Conservation (phyloP, 2,797 vertebrate genomes). For the Poeciliopsis paucimaculata region DNA sequence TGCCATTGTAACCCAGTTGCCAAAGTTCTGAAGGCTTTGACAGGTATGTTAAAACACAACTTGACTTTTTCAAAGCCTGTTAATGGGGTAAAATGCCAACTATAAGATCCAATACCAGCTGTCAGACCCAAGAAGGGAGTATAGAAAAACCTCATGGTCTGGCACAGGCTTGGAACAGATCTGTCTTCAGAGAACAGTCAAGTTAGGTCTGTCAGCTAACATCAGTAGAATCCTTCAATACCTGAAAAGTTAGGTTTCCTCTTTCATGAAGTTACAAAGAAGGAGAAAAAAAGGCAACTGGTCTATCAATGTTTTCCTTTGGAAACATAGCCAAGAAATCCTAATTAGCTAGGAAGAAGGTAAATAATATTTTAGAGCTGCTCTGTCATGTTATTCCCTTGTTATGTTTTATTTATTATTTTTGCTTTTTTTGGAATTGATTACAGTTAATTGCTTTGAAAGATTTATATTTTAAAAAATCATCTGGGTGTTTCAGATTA, state of each 20-base stretch:
- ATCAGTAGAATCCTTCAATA: constrained; percentile 32
- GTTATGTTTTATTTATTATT: constrained; percentile 5
- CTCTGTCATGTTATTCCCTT: background rate
- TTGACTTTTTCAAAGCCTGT: constrained; percentile 57
- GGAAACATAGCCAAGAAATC: constrained; percentile 59
- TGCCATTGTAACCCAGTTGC: constrained; percentile 48
- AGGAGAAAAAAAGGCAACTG: constrained; percentile 14
- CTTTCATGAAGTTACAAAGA: constrained; percentile 37
- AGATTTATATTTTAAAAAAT: background rate
- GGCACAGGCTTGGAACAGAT: constrained; percentile 56
- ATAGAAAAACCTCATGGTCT: constrained; percentile 25
- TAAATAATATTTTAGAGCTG: constrained; percentile 16
- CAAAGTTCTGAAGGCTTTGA: constrained; percentile 51
- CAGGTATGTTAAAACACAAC: constrained; percentile 50
- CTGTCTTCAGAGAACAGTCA: constrained; percentile 53
- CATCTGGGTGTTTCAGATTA: background rate
- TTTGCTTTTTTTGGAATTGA: background rate
- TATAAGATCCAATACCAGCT: constrained; percentile 58
- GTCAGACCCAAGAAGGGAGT: constrained; percentile 47
- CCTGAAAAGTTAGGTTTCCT: constrained; percentile 27
- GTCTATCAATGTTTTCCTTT: constrained; percentile 27
- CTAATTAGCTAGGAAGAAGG: constrained; percentile 51
- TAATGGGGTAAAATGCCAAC: constrained; percentile 56
- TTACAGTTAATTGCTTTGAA: background rate
- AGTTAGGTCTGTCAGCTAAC: constrained; percentile 45